Percentiles rank a stretch among this genome's conserved stretches.
phyloP scores from a whole-genome alignment of 2,113 vertebrate genomes.

The Solea senegalensis region DNA sequence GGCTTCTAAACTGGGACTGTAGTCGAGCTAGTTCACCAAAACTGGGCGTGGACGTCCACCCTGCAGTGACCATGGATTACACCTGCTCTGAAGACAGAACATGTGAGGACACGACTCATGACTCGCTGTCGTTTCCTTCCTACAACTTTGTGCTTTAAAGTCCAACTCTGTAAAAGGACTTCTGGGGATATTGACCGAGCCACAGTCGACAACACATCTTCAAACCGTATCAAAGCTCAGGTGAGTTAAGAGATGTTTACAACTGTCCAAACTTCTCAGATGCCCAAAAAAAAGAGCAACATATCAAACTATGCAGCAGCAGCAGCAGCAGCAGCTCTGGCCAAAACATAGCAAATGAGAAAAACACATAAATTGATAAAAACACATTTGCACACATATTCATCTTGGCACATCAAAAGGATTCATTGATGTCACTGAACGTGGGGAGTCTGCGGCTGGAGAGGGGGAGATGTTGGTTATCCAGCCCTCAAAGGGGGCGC shows the following conservation, averaged over 20 bases:
- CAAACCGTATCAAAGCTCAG: conserved; percentile 6
- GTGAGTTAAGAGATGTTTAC: conserved; percentile 32
- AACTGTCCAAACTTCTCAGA: conserved; percentile 33
- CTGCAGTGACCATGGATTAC: conserved; percentile 8
- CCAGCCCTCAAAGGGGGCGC: conserved; percentile 80
- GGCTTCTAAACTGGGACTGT: too few relatives aligned
- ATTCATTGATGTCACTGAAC: conserved; percentile 83
- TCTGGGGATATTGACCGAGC: not conserved
- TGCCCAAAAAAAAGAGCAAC: conserved; percentile 27
- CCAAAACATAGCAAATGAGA: conserved; percentile 67
- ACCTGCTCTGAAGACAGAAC: not conserved
- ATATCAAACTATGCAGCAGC: conserved; percentile 43
- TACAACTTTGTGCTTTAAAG: conserved; percentile 1
- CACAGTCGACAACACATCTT: not conserved
- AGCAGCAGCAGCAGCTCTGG: conserved; percentile 13
- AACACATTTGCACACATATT: conserved; percentile 79
- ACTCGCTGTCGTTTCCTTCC: conserved; percentile 5
- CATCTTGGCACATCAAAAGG: conserved; percentile 82
- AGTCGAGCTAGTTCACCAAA: too few relatives aligned
- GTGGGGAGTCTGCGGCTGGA: conserved; percentile 73
- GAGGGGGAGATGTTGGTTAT: conserved; percentile 77
- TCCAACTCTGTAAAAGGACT: conserved; percentile 1
- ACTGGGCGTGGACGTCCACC: not conserved
- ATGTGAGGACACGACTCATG: conserved; percentile 18
- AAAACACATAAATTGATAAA: conserved; percentile 82